Percentiles rank a stretch among this genome's conserved stretches.
Conservation (phyloP, 2,113 vertebrate species). For the Oreochromis niloticus region DNA sequence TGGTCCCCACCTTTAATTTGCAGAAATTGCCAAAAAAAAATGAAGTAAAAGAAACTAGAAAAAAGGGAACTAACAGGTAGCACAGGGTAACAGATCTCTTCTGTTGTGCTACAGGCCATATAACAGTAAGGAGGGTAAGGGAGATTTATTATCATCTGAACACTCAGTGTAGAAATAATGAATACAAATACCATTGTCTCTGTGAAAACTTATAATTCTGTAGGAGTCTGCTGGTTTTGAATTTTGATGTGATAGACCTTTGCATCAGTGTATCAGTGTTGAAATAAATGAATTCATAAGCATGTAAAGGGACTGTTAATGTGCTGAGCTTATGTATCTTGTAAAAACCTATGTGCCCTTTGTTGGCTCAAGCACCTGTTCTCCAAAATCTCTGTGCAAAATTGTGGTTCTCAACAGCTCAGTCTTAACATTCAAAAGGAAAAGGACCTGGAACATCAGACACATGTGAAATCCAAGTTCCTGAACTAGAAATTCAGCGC, state of each 20-base stretch:
- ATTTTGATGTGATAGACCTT: rapidly evolving
- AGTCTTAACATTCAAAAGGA: not conserved
- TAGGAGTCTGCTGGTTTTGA: not conserved
- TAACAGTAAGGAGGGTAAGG: not conserved
- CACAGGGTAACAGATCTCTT: not conserved
- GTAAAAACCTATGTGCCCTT: not conserved
- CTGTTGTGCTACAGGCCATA: not conserved
- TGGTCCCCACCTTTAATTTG: not conserved
- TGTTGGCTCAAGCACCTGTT: not conserved
- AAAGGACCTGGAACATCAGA: not conserved
- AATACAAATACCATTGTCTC: not conserved
- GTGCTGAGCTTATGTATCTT: not conserved
- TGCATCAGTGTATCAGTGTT: not conserved
- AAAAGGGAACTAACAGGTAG: not conserved
- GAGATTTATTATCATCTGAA: not conserved
- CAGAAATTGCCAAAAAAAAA: not conserved
- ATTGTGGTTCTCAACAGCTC: not conserved
- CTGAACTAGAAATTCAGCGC: too few species aligned
- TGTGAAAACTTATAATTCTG: not conserved
- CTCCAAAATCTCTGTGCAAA: not conserved
- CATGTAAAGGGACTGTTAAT: not conserved
- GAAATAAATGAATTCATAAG: not conserved
- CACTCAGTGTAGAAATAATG: not conserved
- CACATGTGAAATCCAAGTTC: too few species aligned
- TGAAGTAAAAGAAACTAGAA: not conserved